Conservation (phyloP, 2,113 vertebrate genomes). For the Malurus cyaneus region DNA sequence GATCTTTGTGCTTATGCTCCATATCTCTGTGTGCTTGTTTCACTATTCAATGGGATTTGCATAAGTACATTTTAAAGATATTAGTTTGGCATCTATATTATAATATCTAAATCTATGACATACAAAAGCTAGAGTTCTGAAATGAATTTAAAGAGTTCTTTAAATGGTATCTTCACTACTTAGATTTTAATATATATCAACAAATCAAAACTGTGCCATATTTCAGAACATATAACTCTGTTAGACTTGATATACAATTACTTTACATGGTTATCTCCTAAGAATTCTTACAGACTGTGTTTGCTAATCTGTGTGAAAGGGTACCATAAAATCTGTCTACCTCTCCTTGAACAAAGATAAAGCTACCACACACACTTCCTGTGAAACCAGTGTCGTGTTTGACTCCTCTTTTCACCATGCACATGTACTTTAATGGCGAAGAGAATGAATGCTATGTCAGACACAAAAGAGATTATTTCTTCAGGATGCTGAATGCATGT, state of each 20-base stretch:
- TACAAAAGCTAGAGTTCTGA: not conserved
- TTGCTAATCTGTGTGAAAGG: not conserved
- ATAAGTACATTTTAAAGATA: not conserved
- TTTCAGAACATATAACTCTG: not conserved
- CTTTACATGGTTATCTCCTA: not conserved
- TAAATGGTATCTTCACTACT: not conserved
- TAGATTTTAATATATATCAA: not conserved
- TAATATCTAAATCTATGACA: not conserved
- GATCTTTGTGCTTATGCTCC: not conserved
- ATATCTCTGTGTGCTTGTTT: not conserved
- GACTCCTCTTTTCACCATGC: not conserved
- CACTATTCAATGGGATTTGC: not conserved
- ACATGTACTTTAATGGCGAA: not conserved
- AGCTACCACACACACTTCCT: not conserved
- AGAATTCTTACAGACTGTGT: not conserved
- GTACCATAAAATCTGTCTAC: not conserved
- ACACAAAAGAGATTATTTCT: conserved; percentile 34
- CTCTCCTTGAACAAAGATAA: not conserved
- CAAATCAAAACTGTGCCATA: not conserved
- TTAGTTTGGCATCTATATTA: not conserved
- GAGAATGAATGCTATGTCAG: not conserved
- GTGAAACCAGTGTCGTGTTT: not conserved
- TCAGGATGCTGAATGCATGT: not conserved
- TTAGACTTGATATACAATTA: not conserved
- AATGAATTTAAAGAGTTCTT: not conserved